Evolutionary conservation across 2,797 vertebrate genomes (phyloP), one percentile per base, ranked within the genome.

Genomic region (Diglossa cyanea): DNA sequence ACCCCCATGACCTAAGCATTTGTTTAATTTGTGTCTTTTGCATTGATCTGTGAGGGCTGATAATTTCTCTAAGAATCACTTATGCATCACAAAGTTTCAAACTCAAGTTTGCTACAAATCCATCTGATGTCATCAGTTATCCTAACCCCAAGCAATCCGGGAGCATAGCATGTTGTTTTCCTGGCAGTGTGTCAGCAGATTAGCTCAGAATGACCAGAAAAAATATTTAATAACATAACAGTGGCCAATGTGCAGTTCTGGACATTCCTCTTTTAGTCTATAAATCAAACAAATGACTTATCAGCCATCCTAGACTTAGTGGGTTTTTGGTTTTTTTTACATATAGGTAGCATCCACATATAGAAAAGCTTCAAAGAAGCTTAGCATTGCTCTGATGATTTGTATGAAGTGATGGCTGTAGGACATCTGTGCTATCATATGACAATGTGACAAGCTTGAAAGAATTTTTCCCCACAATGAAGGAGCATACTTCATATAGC

Each of bases 191-290:
- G 79, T 91, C 87, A 94, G 62, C 39, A 93, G 78, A 90, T 95
- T 94, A 96, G 87, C 90, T 95, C 95, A 95, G 80, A 94, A 86
- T 48, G 65, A 66, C 70, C 82, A 94, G 94, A 93, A 94, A 91
- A 94, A 95, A 88, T 94, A 94, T 88, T 94, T 95, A 93, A 68
- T 96, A 96, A 91, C 62, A 75, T 78, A 94, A 90, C 62, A 91
- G 87, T 86, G 91, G n/a, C 76, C 91, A 86, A 9, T 79, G 86
- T 65, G 65, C 58, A 62, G 21, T 93, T 80, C 40, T 93, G 90
- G 50, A 74, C 73, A 72, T 90, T 89, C 35, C 35, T 86, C 17
- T 51, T 86, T 75, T 77, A 93, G 78, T 88, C 50, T 83, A 65
- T 86, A 96, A 94, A 95, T 93, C 82, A 95, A 86, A 88, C 9